Conservation (phyloP, 1,140 invertebrate species). For the Sarcophaga peregrina region DNA sequence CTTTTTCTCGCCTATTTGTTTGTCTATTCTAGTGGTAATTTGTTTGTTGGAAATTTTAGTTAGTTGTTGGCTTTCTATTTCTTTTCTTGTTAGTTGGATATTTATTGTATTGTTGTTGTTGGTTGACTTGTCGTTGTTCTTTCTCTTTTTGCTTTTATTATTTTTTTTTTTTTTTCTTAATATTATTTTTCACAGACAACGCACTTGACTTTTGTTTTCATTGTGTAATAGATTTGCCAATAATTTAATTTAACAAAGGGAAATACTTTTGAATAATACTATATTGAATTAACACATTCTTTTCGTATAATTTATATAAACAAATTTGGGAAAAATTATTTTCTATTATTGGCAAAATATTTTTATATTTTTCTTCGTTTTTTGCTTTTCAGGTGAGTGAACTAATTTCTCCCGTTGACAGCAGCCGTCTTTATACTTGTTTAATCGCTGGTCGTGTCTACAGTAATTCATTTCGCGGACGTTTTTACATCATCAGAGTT, state of each 20-base stretch:
- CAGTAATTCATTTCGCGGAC: not conserved
- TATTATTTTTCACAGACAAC: slow-evolving; percentile 22
- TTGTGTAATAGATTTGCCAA: slow-evolving; percentile 14
- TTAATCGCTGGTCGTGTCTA: not conserved
- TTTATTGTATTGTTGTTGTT: not conserved
- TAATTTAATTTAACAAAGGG: not conserved
- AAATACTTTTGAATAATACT: slow-evolving; percentile 20
- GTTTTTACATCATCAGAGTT: not conserved
- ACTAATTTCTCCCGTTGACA: slow-evolving; percentile 9
- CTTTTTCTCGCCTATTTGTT: not conserved
- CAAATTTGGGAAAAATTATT: not conserved
- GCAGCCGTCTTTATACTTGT: not conserved
- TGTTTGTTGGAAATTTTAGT: not conserved
- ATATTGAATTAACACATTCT: not conserved
- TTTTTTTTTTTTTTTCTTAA: too few species aligned
- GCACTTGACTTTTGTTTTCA: slow-evolving; percentile 22
- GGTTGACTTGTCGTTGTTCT: not conserved
- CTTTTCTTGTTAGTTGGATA: slow-evolving; percentile 12
- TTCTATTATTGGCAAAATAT: slow-evolving; percentile 1
- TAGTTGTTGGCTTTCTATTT: slow-evolving; percentile 14
- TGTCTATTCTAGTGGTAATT: not conserved
- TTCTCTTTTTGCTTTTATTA: not conserved
- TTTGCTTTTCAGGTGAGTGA: slow-evolving; percentile 14
- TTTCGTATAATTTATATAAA: not conserved
- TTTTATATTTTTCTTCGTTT: slow-evolving; percentile 15